Conservation (phyloP, 1,140 invertebrate species). For the Drosophila busckii region DNA sequence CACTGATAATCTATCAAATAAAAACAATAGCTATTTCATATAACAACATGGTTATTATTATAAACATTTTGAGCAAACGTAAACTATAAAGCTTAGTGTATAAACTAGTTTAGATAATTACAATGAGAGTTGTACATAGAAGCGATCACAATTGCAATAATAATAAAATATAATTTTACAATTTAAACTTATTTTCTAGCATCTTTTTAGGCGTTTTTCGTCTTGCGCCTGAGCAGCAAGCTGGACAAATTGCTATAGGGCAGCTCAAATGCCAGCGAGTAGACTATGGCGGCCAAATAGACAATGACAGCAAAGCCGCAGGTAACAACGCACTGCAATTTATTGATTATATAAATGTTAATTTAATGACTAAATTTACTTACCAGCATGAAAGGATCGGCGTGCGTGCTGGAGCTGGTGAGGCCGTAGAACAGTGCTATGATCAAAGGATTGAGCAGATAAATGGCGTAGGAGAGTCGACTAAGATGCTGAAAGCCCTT, state of each 20-base stretch:
- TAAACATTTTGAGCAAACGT: too few relatives aligned
- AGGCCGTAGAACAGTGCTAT: conserved; percentile 68
- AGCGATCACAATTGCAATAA: conserved; percentile 65
- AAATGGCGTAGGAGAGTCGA: conserved; percentile 74
- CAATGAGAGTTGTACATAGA: conserved; percentile 57
- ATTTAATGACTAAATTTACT: background rate
- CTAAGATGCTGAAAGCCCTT: conserved; percentile 77
- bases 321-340: conserved; percentile 61
- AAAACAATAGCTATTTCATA: too few relatives aligned
- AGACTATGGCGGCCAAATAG: conserved; percentile 70
- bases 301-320: conserved; percentile 72
- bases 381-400: conserved; percentile 77
- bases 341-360: background rate
- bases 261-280: conserved; percentile 73
- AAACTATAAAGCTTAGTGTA: conserved; percentile 39
- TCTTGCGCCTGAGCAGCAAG: conserved; percentile 38
- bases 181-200: too few relatives aligned
- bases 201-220: conserved; percentile 56
- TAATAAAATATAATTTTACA: conserved; percentile 28
- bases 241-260: conserved; percentile 77
- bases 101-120: conserved; percentile 32
- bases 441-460: conserved; percentile 72
- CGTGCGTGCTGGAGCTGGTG: conserved; percentile 64
- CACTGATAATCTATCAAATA: too few relatives aligned
- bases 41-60: too few relatives aligned